Conservation (phyloP, 1,140 invertebrate species). For the Drosophila bocki region DNA sequence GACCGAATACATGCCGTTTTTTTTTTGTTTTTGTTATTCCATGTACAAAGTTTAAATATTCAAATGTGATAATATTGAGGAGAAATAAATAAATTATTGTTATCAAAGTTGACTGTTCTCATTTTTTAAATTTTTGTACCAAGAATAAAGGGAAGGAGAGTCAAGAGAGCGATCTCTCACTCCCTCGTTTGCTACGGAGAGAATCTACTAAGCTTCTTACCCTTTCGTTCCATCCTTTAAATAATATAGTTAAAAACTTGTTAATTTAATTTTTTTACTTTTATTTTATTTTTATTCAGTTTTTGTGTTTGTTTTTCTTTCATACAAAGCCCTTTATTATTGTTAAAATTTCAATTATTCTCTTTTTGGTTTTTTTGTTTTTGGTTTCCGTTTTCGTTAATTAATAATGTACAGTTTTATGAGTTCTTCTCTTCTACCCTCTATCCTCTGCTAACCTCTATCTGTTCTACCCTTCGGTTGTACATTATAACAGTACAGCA, state of each 20-base stretch:
- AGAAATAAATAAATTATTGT: slow-evolving; percentile 52
- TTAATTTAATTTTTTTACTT: slow-evolving; percentile 27
- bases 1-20: slow-evolving; percentile 32
- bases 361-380: slow-evolving; percentile 20
- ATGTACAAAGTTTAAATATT: slow-evolving; percentile 17
- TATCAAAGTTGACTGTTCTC: not conserved
- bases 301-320: slow-evolving; percentile 54
- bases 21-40: slow-evolving; percentile 16
- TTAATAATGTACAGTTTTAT: slow-evolving; percentile 79
- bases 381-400: slow-evolving; percentile 51
- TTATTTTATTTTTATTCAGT: slow-evolving; percentile 52
- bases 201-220: not conserved
- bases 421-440: slow-evolving; percentile 25
- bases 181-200: not conserved
- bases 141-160: not conserved
- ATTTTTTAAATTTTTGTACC: no score
- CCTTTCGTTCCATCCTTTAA: not conserved
- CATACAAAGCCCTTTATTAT: slow-evolving; percentile 83
- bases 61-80: slow-evolving; percentile 30
- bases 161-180: not conserved
- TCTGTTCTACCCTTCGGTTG: slow-evolving; percentile 28
- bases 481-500: slow-evolving; percentile 79
- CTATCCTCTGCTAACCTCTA: slow-evolving; percentile 4
- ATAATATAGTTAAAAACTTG: not conserved
- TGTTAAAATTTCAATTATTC: slow-evolving; percentile 74